Evolutionary conservation across 2,797 vertebrate species (phyloP), one percentile per base, ranked within the genome.

Genomic region (Saxicola maurus): DNA sequence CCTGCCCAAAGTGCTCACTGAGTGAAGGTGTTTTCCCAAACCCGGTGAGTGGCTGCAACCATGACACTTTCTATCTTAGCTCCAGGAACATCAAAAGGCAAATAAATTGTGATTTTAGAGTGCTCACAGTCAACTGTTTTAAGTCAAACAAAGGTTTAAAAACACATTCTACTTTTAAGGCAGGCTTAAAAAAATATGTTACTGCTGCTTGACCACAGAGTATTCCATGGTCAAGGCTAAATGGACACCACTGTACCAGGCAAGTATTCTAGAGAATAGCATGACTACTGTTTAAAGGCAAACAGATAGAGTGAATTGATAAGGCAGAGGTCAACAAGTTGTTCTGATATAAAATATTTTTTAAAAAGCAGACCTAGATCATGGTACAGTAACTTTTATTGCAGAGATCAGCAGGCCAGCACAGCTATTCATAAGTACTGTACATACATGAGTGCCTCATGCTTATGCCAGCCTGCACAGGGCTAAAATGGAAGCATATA

Each of bases 401-500:
- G 84, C 62, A 78, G 66, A 81, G 69, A 65, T 78, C 73, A 61
- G 83, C 9, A 73, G 80, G 69, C 51, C 66, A 61, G 65, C 62
- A 78, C 42, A 79, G 75, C 52, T 83, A 60, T 83, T 75, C 21
- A 0, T 38, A 49, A 74, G 45, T 30, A 65, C 28, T 67, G 10
- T 11, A 53, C 9, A 48, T 28, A 86, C 20, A 75, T 2, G 23
- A 69, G 52, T 52, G 40, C 62, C 42, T 86, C 49, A 3, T 11
- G 52, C 82, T 91, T 43, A 53, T 17, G 33, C 56, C 74, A 83
- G 89, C n/a, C 69, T 48, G 40, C 52, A 72, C 0, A 66, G 71
- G 52, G 71, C 91, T 90, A 56, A 83, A 91, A 76, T 69, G 73
- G 49, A 87, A 93, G 82, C 89, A 69, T 37, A 60, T 57, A 93